Percentiles rank a stretch among this genome's conserved stretches.
Evolutionary conservation across 2,797 vertebrate species (phyloP).

Genomic region (Cossypha niveicapilla): DNA sequence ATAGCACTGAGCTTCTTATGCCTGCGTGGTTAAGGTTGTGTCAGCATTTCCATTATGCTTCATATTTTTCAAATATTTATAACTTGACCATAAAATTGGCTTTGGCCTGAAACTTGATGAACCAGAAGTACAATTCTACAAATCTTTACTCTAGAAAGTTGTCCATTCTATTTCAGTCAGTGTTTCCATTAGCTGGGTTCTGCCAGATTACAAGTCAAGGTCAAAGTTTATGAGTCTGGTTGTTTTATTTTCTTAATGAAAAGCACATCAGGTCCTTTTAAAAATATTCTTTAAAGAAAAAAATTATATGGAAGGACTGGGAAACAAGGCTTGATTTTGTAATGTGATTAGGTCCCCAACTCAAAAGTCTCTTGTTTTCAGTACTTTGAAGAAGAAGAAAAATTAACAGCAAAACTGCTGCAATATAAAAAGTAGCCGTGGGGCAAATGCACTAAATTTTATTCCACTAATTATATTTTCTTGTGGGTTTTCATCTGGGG

Average conservation of each 20-base stretch:
- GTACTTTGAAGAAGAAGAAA: neutral
- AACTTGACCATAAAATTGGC: neutral
- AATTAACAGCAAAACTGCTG: slow-evolving; percentile 10
- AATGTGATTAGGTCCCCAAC: neutral
- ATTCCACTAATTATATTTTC: slow-evolving; percentile 53
- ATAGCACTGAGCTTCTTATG: neutral
- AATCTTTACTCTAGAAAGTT: neutral
- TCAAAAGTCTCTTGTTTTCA: slow-evolving; percentile 28
- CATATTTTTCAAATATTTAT: slow-evolving; percentile 28
- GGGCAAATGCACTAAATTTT: slow-evolving; percentile 40
- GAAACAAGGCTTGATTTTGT: neutral
- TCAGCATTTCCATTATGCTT: slow-evolving; percentile 21
- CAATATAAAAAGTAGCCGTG: neutral
- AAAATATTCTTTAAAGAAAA: neutral
- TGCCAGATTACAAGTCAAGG: neutral
- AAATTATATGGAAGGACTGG: neutral
- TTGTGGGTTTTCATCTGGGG: slow-evolving; percentile 33
- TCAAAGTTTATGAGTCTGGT: neutral
- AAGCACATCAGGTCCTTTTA: neutral
- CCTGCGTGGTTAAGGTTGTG: neutral
- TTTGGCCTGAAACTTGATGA: slow-evolving; percentile 3
- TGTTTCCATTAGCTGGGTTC: neutral
- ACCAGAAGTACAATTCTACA: neutral
- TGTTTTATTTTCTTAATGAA: neutral
- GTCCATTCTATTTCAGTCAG: neutral